A percentile compares a stretch with the other conserved stretches of the same genome.
Evolutionary conservation across 1,140 invertebrate species (phyloP).

Genomic region (Sycobia sp.): DNA sequence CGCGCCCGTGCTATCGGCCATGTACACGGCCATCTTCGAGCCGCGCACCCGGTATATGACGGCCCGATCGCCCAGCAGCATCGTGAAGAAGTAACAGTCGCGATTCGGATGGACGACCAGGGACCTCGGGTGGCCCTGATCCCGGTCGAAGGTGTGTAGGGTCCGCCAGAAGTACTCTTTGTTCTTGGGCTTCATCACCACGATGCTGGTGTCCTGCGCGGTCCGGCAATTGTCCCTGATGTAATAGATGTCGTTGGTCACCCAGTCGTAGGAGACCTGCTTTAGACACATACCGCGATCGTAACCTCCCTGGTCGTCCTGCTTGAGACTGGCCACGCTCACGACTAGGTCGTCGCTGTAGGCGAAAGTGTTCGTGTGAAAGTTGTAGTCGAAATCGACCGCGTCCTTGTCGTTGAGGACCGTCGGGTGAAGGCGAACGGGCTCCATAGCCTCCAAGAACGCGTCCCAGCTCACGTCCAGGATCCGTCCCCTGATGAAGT

Average conservation of each 20-base stretch:
- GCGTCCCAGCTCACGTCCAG: neutral
- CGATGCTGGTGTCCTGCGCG: neutral
- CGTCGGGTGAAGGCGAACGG: neutral
- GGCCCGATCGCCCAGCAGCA: neutral
- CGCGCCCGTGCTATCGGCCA: neutral
- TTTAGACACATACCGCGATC: neutral
- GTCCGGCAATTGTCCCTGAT: neutral
- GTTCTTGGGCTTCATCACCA: neutral
- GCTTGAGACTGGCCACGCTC: neutral
- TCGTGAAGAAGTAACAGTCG: constrained; percentile 7
- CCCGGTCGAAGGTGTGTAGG: neutral
- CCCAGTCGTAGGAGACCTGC: constrained; percentile 9
- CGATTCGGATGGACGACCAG: neutral
- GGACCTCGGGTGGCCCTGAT: neutral
- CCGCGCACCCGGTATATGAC: neutral
- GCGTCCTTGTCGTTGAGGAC: neutral
- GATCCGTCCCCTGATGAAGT: constrained; percentile 5
- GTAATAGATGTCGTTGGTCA: constrained; percentile 8
- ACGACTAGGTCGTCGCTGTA: constrained; percentile 9
- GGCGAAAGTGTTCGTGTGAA: neutral
- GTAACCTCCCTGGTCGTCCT: neutral
- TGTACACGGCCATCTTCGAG: neutral
- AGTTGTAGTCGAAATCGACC: constrained; percentile 21
- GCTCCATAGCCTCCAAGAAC: constrained; percentile 9
- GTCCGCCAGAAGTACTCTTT: neutral